phyloP scores from a whole-genome alignment of 2,113 vertebrate species.

The Zeus faber region DNA sequence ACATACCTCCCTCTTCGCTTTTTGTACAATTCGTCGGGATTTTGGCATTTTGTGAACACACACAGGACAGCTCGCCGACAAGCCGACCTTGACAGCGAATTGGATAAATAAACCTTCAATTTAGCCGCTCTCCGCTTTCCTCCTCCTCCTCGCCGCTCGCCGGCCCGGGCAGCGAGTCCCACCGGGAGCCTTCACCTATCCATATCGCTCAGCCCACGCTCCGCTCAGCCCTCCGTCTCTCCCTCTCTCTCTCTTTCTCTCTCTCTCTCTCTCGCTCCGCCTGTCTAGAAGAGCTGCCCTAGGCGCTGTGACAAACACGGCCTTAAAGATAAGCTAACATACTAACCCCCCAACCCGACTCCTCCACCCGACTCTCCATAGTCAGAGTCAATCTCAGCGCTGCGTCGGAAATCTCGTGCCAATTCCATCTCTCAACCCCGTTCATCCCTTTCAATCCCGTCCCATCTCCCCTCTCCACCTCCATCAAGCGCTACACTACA shows the following conservation, averaged over 20 bases:
- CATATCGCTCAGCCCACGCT: slow-evolving; percentile 89
- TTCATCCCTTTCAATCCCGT: slow-evolving; percentile 80
- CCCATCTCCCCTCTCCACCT: slow-evolving; percentile 57
- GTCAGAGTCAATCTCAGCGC: slow-evolving; percentile 95
- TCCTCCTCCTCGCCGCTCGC: slow-evolving; percentile 77
- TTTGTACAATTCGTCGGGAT: slow-evolving; percentile 94
- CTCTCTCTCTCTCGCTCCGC: slow-evolving; percentile 43
- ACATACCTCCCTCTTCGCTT: slow-evolving; percentile 57
- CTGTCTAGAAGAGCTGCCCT: slow-evolving; percentile 81
- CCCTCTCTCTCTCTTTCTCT: slow-evolving; percentile 41
- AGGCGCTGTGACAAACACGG: slow-evolving; percentile 93
- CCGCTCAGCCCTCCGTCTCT: slow-evolving; percentile 62
- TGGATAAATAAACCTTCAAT: slow-evolving; percentile 99
- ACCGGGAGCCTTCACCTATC: slow-evolving; percentile 98
- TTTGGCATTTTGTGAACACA: slow-evolving; percentile 99
- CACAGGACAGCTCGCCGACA: slow-evolving; percentile 95
- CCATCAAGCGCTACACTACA: neutral
- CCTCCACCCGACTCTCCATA: slow-evolving; percentile 77
- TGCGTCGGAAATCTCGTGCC: slow-evolving; percentile 95
- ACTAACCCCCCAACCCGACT: too few relatives aligned
- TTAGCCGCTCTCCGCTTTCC: slow-evolving; percentile 79
- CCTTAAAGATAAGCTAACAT: slow-evolving; percentile 88
- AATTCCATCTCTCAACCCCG: slow-evolving; percentile 82
- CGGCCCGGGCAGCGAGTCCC: slow-evolving; percentile 84
- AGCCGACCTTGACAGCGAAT: slow-evolving; percentile 99